Conservation (phyloP, 1,140 invertebrate genomes). For the Drosophila triauraria region DNA sequence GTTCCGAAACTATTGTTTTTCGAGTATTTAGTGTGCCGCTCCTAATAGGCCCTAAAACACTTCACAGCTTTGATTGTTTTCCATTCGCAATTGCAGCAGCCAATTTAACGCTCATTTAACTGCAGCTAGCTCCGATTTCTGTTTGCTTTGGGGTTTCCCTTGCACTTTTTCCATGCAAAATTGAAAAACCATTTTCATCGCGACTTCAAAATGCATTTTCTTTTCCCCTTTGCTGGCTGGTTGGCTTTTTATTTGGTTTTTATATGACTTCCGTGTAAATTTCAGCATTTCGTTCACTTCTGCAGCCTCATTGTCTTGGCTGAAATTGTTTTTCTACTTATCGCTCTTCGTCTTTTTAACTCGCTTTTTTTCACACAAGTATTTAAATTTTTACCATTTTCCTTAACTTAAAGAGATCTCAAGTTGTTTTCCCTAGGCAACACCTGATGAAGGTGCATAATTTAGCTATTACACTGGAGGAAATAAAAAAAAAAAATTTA, state of each 20-base stretch:
- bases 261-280: conserved; percentile 47
- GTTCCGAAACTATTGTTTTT: background rate
- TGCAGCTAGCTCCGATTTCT: conserved; percentile 6
- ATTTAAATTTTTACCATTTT: conserved; percentile 39
- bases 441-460: conserved; percentile 25
- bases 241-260: conserved; percentile 11
- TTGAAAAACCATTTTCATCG: conserved; percentile 45
- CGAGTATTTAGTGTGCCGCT: conserved; percentile 11
- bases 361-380: conserved; percentile 24
- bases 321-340: conserved; percentile 35
- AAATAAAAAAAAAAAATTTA: background rate
- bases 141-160: conserved; percentile 11
- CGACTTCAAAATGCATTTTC: conserved; percentile 39
- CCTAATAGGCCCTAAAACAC: conserved; percentile 34
- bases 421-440: conserved; percentile 32
- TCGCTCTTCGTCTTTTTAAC: conserved; percentile 27
- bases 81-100: conserved; percentile 26
- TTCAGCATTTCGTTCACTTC: conserved; percentile 35
- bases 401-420: conserved; percentile 17
- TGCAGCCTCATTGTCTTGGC: conserved; percentile 63
- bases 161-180: conserved; percentile 50
- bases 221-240: background rate
- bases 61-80: conserved; percentile 49
- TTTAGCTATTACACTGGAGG: background rate
- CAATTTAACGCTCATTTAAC: conserved; percentile 72